These are phyloP conservation scores for Novumbra hubbsi DNA, from an alignment of 2,797 vertebrate genomes.

Conservation along the genomic window DNA sequence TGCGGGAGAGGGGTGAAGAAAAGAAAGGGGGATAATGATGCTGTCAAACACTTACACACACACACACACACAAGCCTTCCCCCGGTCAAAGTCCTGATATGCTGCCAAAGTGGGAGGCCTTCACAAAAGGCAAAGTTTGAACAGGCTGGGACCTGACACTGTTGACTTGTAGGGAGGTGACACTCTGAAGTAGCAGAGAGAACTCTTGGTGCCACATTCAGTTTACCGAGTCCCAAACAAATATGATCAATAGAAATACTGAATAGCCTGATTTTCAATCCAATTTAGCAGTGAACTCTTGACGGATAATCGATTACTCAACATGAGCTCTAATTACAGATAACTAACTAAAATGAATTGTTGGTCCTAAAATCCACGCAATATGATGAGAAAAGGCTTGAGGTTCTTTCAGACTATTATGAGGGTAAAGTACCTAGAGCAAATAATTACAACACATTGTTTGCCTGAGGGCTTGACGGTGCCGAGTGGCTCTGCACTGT, in stretches of 20 bases:
- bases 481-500: no score
- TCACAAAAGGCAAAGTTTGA: constrained; percentile 49
- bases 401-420: not conserved
- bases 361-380: not conserved
- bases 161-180: constrained; percentile 23
- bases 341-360: not conserved
- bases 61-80: constrained; percentile 7
- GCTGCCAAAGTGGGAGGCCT: constrained; percentile 34
- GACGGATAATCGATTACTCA: not conserved
- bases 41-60: not conserved
- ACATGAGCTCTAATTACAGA: not conserved
- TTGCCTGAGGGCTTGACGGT: no score
- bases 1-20: not conserved
- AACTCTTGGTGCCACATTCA: not conserved
- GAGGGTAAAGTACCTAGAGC: no score
- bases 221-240: not conserved
- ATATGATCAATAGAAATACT: not conserved
- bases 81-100: constrained; percentile 25
- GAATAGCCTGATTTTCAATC: not conserved
- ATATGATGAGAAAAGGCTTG: not conserved
- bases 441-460: no score
- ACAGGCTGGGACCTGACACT: constrained; percentile 42
- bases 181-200: not conserved
- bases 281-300: not conserved
- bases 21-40: not conserved